phyloP scores from a whole-genome alignment of 2,113 vertebrate genomes.

The Paedocypris sp. region DNA sequence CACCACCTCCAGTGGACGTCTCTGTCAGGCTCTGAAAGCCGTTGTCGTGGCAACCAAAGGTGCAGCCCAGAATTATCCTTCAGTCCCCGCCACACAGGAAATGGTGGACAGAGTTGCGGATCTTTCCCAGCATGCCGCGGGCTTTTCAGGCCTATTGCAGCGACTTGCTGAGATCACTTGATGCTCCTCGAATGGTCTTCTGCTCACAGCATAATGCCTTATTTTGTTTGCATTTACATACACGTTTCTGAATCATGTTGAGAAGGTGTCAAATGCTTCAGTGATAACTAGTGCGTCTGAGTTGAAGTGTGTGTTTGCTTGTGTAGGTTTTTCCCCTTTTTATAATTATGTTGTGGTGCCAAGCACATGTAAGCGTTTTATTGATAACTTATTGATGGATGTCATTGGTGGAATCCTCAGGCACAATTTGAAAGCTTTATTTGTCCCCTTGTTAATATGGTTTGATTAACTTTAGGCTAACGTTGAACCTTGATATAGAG shows the following conservation, averaged over 20 bases:
- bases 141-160: conserved; percentile 73
- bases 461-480: too few species aligned
- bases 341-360: conserved; percentile 39
- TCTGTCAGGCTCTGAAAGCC: conserved; percentile 74
- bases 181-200: conserved; percentile 41
- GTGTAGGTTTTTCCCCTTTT: conserved; percentile 30
- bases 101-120: conserved; percentile 74
- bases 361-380: conserved; percentile 47
- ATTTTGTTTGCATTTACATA: conserved; percentile 38
- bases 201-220: conserved; percentile 52
- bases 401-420: conserved; percentile 30
- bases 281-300: conserved; percentile 27
- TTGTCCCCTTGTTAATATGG: conserved; percentile 13
- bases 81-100: conserved; percentile 66
- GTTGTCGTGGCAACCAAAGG: conserved; percentile 79
- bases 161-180: conserved; percentile 63
- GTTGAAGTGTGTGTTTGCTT: conserved; percentile 32
- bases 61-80: conserved; percentile 78
- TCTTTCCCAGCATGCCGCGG: conserved; percentile 71
- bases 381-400: conserved; percentile 61
- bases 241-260: conserved; percentile 24
- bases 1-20: conserved; percentile 64
- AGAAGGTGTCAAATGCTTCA: conserved; percentile 18
- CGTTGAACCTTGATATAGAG: background rate
- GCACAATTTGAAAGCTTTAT: conserved; percentile 25